phyloP scores from a whole-genome alignment of 2,797 vertebrate genomes.

The Brachymystax lenok region DNA sequence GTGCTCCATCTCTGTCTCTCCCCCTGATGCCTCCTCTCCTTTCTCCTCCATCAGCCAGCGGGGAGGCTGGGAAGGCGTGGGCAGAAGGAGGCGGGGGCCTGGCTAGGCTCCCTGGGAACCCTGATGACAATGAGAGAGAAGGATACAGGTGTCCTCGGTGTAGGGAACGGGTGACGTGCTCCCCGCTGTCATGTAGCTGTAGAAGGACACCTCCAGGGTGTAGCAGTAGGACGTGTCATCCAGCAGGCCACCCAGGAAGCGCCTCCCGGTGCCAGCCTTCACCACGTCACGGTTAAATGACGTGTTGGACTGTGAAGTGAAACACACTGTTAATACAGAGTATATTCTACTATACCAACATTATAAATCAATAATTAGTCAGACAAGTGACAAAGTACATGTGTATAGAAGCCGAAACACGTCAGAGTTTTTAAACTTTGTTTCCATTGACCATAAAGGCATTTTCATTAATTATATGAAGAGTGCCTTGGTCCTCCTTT shows the following conservation, averaged over 20 bases:
- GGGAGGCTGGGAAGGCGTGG: too few species aligned
- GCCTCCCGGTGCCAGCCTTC: slow-evolving; percentile 94
- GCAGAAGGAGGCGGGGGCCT: too few species aligned
- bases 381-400: too few species aligned
- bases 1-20: not conserved
- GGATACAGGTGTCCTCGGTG: slow-evolving; percentile 97
- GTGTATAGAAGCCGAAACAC: too few species aligned
- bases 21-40: too few species aligned
- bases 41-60: not conserved
- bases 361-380: not conserved
- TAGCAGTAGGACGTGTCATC: slow-evolving; percentile 97
- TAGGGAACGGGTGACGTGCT: slow-evolving; percentile 86
- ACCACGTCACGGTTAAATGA: slow-evolving; percentile 93
- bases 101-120: too few species aligned
- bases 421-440: too few species aligned
- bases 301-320: slow-evolving; percentile 84
- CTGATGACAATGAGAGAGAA: slow-evolving; percentile 52
- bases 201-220: slow-evolving; percentile 98
- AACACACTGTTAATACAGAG: not conserved
- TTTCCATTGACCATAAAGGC: too few species aligned
- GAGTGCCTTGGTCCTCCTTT: too few species aligned
- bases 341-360: not conserved
- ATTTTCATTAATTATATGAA: too few species aligned
- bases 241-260: slow-evolving; percentile 92
- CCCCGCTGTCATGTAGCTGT: slow-evolving; percentile 87